These are phyloP conservation scores for Chaetura pelagica DNA, from an alignment of 2,113 vertebrate species.

Conservation along the genomic window DNA sequence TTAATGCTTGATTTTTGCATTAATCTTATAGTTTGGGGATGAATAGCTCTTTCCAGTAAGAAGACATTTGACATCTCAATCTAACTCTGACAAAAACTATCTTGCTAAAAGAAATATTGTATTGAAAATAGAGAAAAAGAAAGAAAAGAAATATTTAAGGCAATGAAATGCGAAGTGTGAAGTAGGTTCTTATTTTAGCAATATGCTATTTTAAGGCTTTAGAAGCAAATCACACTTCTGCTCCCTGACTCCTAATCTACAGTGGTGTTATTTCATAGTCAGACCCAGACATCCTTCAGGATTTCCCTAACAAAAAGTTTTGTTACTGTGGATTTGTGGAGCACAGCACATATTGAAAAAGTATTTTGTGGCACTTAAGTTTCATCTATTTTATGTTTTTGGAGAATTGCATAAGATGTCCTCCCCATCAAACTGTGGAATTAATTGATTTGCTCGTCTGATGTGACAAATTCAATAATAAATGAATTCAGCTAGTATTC, in stretches of 20 bases:
- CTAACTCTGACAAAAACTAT: background rate
- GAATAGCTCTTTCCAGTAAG: background rate
- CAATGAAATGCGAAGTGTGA: background rate
- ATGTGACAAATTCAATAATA: background rate
- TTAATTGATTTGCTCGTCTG: background rate
- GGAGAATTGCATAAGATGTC: background rate
- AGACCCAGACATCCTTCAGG: background rate
- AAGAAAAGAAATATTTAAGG: background rate
- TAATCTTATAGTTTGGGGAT: background rate
- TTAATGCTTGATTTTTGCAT: background rate
- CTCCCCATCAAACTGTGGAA: background rate
- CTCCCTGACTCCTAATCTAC: background rate
- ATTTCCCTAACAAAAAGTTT: background rate
- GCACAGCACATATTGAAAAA: background rate
- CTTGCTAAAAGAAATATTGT: background rate
- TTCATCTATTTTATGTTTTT: background rate
- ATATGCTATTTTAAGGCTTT: background rate
- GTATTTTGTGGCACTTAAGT: background rate
- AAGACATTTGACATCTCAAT: background rate
- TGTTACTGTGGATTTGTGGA: background rate
- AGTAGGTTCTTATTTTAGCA: background rate
- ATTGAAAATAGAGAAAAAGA: background rate
- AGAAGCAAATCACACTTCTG: background rate
- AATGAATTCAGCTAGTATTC: background rate
- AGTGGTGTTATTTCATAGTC: background rate